Evolutionary conservation across 2,888 invertebrate species (phyloP).

Genomic region (Blastobasis adustella): DNA sequence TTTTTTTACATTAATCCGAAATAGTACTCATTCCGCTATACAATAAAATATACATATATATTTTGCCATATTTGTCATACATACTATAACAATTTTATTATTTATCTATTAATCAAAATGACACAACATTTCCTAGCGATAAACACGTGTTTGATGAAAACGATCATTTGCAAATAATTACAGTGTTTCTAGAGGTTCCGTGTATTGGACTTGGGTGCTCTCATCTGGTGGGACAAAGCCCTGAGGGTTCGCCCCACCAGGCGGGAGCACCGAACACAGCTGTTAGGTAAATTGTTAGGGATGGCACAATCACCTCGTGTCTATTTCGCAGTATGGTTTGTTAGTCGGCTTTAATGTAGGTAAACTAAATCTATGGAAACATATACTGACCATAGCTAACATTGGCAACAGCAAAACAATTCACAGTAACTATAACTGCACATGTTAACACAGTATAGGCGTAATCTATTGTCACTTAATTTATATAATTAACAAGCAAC

Average conservation of each 20-base stretch:
- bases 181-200: slow-evolving; percentile 17
- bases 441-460: slow-evolving; percentile 18
- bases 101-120: slow-evolving; percentile 61
- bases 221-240: too few species aligned
- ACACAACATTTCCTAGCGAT: slow-evolving; percentile 55
- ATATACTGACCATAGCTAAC: slow-evolving; percentile 48
- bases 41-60: slow-evolving; percentile 68
- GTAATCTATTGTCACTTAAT: slow-evolving; percentile 33
- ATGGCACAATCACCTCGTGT: slow-evolving; percentile 59
- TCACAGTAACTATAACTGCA: slow-evolving; percentile 14
- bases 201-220: too few species aligned
- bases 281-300: slow-evolving; percentile 13
- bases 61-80: slow-evolving; percentile 65
- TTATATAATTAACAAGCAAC: slow-evolving; percentile 17
- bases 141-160: slow-evolving; percentile 9
- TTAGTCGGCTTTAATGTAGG: neutral
- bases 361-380: slow-evolving; percentile 27
- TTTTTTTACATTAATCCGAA: slow-evolving; percentile 61
- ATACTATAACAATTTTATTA: slow-evolving; percentile 58
- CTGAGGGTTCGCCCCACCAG: too few species aligned
- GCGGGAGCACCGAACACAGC: too few species aligned
- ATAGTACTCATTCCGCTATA: slow-evolving; percentile 70
- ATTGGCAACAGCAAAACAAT: slow-evolving; percentile 41
- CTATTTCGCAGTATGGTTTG: slow-evolving; percentile 10
- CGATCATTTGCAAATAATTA: neutral